Evolutionary conservation across 2,888 invertebrate species (phyloP).

Genomic region (Electrophaes corylata): DNA sequence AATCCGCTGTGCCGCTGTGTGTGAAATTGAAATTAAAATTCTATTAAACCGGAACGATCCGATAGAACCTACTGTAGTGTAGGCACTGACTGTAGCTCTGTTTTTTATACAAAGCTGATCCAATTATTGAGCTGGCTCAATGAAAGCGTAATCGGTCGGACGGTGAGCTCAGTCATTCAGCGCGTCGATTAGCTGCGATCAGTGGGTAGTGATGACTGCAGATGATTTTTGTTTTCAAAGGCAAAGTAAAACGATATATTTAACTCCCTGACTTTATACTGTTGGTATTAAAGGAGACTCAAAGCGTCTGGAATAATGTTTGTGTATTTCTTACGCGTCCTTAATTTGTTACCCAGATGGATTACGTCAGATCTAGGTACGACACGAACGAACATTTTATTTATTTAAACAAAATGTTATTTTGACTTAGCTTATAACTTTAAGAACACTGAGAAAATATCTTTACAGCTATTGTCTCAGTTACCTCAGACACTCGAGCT

Average conservation of each 20-base stretch:
- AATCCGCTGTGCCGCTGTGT: conserved; percentile 69
- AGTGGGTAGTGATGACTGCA: conserved; percentile 27
- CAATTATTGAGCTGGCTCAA: conserved; percentile 37
- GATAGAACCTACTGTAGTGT: conserved; percentile 1
- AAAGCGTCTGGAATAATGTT: no score
- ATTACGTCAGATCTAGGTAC: no score
- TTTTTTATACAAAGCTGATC: conserved; percentile 44
- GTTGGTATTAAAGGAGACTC: no score
- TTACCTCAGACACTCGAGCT: no score
- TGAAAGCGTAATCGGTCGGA: conserved; percentile 36
- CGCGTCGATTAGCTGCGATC: conserved; percentile 28
- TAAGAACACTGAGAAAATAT: no score
- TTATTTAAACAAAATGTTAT: no score
- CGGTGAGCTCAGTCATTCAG: conserved; percentile 34
- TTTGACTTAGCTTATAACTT: no score
- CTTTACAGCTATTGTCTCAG: no score
- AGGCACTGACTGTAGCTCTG: conserved; percentile 1
- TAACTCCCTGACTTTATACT: background rate
- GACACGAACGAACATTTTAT: no score
- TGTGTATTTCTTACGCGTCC: background rate
- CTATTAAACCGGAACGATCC: conserved; percentile 69
- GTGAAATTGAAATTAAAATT: conserved; percentile 82
- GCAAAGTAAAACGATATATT: conserved; percentile 9
- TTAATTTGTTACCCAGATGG: no score
- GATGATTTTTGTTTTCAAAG: conserved; percentile 22